Conservation (phyloP, 2,888 invertebrate species). For the Drosophila kokeensis region DNA sequence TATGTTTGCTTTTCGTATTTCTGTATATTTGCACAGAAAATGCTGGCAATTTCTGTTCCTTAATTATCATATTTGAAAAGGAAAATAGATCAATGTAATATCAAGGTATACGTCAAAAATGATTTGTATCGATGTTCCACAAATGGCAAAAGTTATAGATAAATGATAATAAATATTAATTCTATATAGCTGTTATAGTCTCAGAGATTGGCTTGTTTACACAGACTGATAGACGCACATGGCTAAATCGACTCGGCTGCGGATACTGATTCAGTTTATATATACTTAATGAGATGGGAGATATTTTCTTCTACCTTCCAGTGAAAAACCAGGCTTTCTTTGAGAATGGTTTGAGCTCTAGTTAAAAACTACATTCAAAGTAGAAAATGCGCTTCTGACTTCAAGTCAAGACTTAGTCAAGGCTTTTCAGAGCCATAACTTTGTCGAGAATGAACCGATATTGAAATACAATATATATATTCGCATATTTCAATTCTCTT, state of each 20-base stretch:
- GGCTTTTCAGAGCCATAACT: background rate
- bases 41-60: background rate
- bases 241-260: background rate
- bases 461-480: background rate
- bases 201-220: too few relatives aligned
- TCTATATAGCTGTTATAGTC: too few relatives aligned
- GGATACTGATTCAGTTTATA: fast-evolving
- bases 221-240: background rate
- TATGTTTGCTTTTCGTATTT: fast-evolving
- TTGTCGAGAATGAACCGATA: background rate
- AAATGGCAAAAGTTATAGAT: too few relatives aligned
- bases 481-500: background rate
- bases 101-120: background rate
- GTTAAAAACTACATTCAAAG: background rate
- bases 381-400: fast-evolving
- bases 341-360: background rate
- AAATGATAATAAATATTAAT: too few relatives aligned
- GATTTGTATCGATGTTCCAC: fast-evolving
- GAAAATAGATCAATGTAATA: fast-evolving
- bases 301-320: background rate
- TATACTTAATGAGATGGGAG: fast-evolving
- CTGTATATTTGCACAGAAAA: background rate
- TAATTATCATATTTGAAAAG: background rate
- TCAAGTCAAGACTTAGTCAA: background rate
- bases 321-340: background rate